phyloP scores from a whole-genome alignment of 1,140 invertebrate species.

The Dufourea novaeangliae region DNA sequence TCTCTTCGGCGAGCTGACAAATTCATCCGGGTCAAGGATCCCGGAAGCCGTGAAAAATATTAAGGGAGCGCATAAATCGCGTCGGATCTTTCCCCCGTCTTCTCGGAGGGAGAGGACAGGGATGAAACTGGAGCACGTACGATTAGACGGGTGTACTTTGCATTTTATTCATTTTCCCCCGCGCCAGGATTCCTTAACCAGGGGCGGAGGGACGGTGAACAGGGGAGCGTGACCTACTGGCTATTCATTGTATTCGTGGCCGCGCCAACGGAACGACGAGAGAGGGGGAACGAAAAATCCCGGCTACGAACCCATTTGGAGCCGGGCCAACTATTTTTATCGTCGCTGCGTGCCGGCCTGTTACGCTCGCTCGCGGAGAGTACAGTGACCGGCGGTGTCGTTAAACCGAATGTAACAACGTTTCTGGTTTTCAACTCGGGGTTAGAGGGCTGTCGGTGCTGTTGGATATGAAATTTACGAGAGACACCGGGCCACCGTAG shows the following conservation, averaged over 20 bases:
- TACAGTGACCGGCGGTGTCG: constrained; percentile 55
- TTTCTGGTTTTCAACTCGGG: constrained; percentile 33
- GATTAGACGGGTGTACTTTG: constrained; percentile 53
- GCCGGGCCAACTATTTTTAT: constrained; percentile 63
- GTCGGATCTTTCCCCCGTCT: neutral
- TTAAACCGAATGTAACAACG: constrained; percentile 62
- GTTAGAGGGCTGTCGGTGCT: neutral
- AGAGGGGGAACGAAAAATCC: constrained; percentile 56
- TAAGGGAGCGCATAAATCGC: constrained; percentile 30
- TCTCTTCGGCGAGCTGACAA: neutral
- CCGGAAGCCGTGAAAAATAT: constrained; percentile 18
- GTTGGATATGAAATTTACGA: constrained; percentile 52
- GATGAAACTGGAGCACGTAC: constrained; percentile 46
- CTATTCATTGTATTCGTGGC: constrained; percentile 42
- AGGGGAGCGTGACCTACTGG: constrained; percentile 52
- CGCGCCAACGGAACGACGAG: neutral
- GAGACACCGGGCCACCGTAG: constrained; percentile 15
- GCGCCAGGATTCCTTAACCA: constrained; percentile 35
- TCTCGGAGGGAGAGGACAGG: neutral
- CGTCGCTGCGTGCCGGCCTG: constrained; percentile 50
- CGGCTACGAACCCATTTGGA: constrained; percentile 61
- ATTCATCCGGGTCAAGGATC: constrained; percentile 32
- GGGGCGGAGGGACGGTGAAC: too few relatives aligned
- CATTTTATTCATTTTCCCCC: constrained; percentile 46
- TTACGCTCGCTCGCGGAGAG: constrained; percentile 48